phyloP scores from a whole-genome alignment of 2,888 invertebrate species.

The Mechanitis mazaeus region DNA sequence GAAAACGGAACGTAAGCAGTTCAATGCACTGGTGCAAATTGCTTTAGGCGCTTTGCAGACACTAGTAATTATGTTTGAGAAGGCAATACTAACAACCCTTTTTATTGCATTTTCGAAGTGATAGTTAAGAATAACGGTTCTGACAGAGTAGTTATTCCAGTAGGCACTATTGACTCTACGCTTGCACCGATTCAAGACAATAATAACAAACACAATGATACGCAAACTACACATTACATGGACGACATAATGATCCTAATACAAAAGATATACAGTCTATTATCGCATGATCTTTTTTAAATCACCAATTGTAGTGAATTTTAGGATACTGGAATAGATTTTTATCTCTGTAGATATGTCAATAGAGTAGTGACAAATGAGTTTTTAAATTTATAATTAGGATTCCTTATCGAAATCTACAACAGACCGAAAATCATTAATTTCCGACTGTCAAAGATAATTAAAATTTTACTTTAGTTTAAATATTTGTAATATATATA shows the following conservation, averaged over 20 bases:
- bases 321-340: too few relatives aligned
- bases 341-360: too few relatives aligned
- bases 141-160: slow-evolving; percentile 26
- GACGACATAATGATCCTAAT: too few relatives aligned
- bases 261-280: slow-evolving; percentile 12
- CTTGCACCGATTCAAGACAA: slow-evolving; percentile 23
- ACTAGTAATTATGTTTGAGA: slow-evolving; percentile 21
- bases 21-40: background rate
- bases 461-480: too few relatives aligned
- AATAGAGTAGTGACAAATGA: too few relatives aligned
- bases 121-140: slow-evolving; percentile 29
- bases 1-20: background rate
- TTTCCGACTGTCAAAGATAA: too few relatives aligned
- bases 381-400: too few relatives aligned
- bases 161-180: slow-evolving; percentile 20
- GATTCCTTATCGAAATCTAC: too few relatives aligned
- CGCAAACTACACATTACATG: background rate
- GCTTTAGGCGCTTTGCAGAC: slow-evolving; percentile 5
- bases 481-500: background rate
- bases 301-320: too few relatives aligned
- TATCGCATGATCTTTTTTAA: slow-evolving; percentile 5
- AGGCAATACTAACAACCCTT: slow-evolving; percentile 14
- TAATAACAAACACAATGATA: slow-evolving; percentile 19
- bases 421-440: background rate
- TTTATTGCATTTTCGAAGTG: slow-evolving; percentile 26